Percentiles rank a stretch among this genome's conserved stretches.
Evolutionary conservation across 2,797 vertebrate genomes (phyloP).

Genomic region (Chaetophractus vellerosus): DNA sequence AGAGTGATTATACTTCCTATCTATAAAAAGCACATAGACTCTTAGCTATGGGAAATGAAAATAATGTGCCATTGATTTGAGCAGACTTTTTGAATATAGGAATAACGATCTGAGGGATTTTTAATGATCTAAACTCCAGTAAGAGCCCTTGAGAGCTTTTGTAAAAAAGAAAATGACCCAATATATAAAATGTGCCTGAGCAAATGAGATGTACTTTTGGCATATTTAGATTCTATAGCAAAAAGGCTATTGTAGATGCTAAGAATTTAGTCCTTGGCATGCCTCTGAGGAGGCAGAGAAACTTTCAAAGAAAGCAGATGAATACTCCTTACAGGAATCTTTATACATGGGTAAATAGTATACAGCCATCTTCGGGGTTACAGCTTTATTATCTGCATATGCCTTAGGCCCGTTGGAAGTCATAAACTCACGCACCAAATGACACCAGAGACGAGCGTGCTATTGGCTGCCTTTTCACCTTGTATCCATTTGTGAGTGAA

Average conservation of each 20-base stretch:
- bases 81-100: slow-evolving; percentile 65
- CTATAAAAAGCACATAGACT: slow-evolving; percentile 72
- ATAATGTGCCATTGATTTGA: slow-evolving; percentile 71
- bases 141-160: slow-evolving; percentile 57
- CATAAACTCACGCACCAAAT: slow-evolving; percentile 67
- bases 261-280: slow-evolving; percentile 10
- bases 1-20: slow-evolving; percentile 72
- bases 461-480: slow-evolving; percentile 73
- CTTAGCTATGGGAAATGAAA: slow-evolving; percentile 73
- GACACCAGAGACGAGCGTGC: slow-evolving; percentile 21
- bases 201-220: neutral
- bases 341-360: slow-evolving; percentile 58
- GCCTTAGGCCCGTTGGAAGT: slow-evolving; percentile 17
- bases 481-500: slow-evolving; percentile 70
- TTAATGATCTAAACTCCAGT: slow-evolving; percentile 72
- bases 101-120: slow-evolving; percentile 67
- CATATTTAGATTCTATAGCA: slow-evolving; percentile 56
- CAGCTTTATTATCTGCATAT: slow-evolving; percentile 72
- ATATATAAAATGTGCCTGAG: neutral
- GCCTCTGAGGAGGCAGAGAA: slow-evolving; percentile 56
- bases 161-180: neutral
- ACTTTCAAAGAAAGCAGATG: slow-evolving; percentile 66
- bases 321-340: slow-evolving; percentile 49
- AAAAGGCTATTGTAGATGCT: neutral
- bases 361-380: slow-evolving; percentile 57